A percentile compares a stretch with the other conserved stretches of the same genome.
phyloP scores from a whole-genome alignment of 2,888 invertebrate genomes.

The Leistus spinibarbis region DNA sequence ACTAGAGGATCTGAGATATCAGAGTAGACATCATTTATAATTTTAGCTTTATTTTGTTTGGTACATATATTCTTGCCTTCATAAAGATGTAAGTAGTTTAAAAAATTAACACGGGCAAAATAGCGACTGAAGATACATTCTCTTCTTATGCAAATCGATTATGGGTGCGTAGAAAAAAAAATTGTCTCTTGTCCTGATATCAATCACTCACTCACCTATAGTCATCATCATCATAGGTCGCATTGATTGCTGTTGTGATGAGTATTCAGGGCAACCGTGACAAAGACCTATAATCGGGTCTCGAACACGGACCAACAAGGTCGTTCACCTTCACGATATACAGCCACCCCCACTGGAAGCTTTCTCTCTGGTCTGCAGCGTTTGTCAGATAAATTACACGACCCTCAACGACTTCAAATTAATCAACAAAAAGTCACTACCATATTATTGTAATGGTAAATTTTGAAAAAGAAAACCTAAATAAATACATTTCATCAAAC shows the following conservation, averaged over 20 bases:
- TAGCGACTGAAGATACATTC: not conserved
- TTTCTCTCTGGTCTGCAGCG: not conserved
- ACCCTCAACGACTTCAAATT: not conserved
- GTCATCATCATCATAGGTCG: not conserved
- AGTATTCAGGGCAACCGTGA: slow-evolving; percentile 9
- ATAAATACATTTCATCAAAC: too few relatives aligned
- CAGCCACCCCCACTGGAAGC: slow-evolving; percentile 14
- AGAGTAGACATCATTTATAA: too few relatives aligned
- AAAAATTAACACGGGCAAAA: not conserved
- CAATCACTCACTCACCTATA: slow-evolving; percentile 1
- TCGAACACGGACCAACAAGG: slow-evolving; percentile 5
- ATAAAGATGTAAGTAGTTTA: slow-evolving; percentile 5
- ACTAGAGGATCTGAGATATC: too few relatives aligned
- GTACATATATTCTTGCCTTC: not conserved
- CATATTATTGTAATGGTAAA: not conserved
- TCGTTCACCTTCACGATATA: slow-evolving; percentile 2
- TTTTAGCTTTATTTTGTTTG: too few relatives aligned
- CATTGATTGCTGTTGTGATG: not conserved
- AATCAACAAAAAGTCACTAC: not conserved
- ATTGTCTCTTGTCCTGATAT: slow-evolving; percentile 1
- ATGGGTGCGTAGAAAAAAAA: slow-evolving; percentile 1
- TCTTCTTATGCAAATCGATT: not conserved
- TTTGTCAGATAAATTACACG: not conserved
- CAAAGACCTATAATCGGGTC: slow-evolving; percentile 10
- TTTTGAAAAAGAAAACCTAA: not conserved